Evolutionary conservation across 2,797 vertebrate species (phyloP).

Genomic region (Amblyraja radiata): DNA sequence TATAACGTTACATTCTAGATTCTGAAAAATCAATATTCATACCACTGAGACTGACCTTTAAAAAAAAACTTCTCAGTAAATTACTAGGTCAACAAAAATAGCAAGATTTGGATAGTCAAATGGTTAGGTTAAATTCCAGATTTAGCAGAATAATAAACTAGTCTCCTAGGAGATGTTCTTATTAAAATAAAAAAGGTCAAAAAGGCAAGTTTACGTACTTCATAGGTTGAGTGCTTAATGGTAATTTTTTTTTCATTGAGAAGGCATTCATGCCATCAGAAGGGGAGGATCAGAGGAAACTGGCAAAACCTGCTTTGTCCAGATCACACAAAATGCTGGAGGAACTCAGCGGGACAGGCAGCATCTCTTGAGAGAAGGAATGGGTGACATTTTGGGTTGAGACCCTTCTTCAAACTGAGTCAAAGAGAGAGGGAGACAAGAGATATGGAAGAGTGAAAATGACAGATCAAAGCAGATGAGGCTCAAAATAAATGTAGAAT

Average conservation of each 20-base stretch:
- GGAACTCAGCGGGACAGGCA: too few relatives aligned
- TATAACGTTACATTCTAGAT: background rate
- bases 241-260: background rate
- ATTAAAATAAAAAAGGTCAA: background rate
- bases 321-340: background rate
- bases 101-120: background rate
- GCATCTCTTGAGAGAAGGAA: too few relatives aligned
- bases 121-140: background rate
- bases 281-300: background rate
- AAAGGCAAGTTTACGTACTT: background rate
- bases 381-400: too few relatives aligned
- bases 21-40: background rate
- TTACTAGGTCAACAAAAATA: background rate
- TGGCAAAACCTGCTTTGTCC: slow-evolving; percentile 26
- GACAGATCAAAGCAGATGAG: too few relatives aligned
- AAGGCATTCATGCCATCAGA: background rate
- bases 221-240: background rate
- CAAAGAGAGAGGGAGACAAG: too few relatives aligned
- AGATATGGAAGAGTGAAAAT: too few relatives aligned
- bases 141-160: background rate
- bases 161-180: background rate
- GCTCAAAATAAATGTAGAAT: too few relatives aligned
- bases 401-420: too few relatives aligned
- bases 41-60: background rate
- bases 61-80: too few relatives aligned